A percentile compares a stretch with the other conserved stretches of the same genome.
These are phyloP conservation scores for Peucedramus taeniatus DNA, from an alignment of 2,113 vertebrate species.

Conservation along the genomic window DNA sequence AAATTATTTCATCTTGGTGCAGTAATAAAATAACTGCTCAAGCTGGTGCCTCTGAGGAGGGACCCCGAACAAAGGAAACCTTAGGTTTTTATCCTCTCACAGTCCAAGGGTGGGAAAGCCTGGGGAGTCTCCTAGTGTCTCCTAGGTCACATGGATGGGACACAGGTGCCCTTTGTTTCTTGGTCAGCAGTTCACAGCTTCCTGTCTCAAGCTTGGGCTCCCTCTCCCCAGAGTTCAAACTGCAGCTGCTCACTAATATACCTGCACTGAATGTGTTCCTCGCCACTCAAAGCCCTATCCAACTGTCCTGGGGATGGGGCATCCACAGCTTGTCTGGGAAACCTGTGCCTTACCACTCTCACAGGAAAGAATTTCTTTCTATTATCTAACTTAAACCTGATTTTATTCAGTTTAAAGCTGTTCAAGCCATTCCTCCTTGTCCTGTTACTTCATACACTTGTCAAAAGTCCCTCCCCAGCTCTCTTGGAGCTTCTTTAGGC, in stretches of 20 bases:
- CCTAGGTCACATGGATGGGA: neutral
- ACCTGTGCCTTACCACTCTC: neutral
- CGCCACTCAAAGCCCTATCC: neutral
- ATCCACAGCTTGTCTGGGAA: neutral
- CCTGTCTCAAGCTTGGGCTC: neutral
- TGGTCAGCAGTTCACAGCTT: neutral
- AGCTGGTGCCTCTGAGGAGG: neutral
- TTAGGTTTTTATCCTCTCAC: neutral
- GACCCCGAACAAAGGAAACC: accelerated
- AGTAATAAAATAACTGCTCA: accelerated
- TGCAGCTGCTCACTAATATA: neutral
- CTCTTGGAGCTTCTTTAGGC: neutral
- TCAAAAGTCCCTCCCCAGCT: neutral
- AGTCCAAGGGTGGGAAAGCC: neutral
- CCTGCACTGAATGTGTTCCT: neutral
- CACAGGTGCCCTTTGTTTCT: neutral
- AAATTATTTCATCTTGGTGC: neutral
- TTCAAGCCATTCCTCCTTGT: neutral
- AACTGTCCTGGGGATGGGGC: neutral
- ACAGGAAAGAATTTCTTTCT: neutral
- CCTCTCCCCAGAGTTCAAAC: neutral
- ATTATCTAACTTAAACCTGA: neutral
- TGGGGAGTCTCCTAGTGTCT: neutral
- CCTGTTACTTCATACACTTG: neutral
- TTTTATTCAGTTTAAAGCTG: neutral